Conservation (phyloP, 2,888 invertebrate genomes). For the Orthonychiurus folsomi region DNA sequence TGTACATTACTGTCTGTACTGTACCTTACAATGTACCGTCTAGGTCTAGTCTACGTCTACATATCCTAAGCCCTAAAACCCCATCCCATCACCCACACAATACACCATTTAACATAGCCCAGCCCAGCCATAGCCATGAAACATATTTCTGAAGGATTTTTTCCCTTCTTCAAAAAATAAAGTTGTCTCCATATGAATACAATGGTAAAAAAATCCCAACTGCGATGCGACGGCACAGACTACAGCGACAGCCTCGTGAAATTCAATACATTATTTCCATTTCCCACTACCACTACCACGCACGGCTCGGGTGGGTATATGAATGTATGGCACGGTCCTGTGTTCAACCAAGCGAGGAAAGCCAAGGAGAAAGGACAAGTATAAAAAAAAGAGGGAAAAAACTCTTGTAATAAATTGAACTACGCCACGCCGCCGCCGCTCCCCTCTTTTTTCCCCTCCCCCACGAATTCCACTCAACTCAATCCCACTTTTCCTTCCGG, state of each 20-base stretch:
- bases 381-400: background rate
- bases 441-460: constrained; percentile 16
- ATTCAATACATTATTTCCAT: constrained; percentile 1
- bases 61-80: background rate
- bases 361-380: background rate
- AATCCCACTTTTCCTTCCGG: constrained; percentile 1
- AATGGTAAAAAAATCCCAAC: background rate
- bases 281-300: background rate
- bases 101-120: background rate
- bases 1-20: too few relatives aligned
- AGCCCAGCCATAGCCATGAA: background rate
- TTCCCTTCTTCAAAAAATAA: too few relatives aligned
- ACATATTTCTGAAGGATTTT: background rate
- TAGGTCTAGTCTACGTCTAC: background rate
- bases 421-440: background rate
- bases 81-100: background rate
- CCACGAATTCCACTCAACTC: constrained; percentile 3
- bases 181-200: background rate
- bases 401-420: constrained; percentile 14
- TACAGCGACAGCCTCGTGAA: too few relatives aligned
- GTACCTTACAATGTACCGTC: too few relatives aligned
- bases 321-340: background rate
- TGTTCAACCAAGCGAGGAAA: background rate
- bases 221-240: too few relatives aligned
- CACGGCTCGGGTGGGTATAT: background rate